Conservation (phyloP, 2,888 invertebrate genomes). For the Eilema depressum region DNA sequence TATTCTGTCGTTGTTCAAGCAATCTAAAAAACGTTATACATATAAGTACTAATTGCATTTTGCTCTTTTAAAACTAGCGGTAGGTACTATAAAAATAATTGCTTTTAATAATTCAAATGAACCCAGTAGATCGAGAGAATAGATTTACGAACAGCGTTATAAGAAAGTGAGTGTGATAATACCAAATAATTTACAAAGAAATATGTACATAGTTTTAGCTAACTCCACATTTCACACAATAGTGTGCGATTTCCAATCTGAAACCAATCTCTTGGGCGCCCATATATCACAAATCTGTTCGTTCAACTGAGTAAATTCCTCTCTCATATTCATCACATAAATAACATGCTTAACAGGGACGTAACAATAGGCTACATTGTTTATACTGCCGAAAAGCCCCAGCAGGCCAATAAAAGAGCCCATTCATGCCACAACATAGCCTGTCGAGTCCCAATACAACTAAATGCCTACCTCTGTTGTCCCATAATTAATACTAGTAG, state of each 20-base stretch:
- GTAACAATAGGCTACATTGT: conserved; percentile 55
- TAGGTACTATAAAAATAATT: too few relatives aligned
- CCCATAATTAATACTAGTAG: background rate
- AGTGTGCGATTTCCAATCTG: conserved; percentile 27
- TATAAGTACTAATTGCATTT: too few relatives aligned
- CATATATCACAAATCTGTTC: conserved; percentile 41
- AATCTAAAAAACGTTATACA: too few relatives aligned
- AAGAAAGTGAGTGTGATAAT: background rate
- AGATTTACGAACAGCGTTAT: background rate
- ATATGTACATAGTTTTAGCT: background rate
- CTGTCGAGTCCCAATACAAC: conserved; percentile 36
- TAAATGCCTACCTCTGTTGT: conserved; percentile 36
- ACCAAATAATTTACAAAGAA: background rate
- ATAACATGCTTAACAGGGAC: conserved; percentile 53
- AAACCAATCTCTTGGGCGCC: conserved; percentile 39
- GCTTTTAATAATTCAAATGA: background rate
- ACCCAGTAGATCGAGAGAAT: background rate
- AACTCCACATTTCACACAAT: background rate
- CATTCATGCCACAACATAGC: conserved; percentile 54
- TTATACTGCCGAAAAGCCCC: conserved; percentile 58
- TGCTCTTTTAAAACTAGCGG: background rate
- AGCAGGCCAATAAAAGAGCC: conserved; percentile 63
- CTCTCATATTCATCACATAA: conserved; percentile 51
- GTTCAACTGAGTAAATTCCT: conserved; percentile 36
- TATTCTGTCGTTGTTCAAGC: too few relatives aligned